Percentiles rank a stretch among this genome's conserved stretches.
Evolutionary conservation across 2,113 vertebrate genomes (phyloP).

Genomic region (Syngnathoides biaculeatus): DNA sequence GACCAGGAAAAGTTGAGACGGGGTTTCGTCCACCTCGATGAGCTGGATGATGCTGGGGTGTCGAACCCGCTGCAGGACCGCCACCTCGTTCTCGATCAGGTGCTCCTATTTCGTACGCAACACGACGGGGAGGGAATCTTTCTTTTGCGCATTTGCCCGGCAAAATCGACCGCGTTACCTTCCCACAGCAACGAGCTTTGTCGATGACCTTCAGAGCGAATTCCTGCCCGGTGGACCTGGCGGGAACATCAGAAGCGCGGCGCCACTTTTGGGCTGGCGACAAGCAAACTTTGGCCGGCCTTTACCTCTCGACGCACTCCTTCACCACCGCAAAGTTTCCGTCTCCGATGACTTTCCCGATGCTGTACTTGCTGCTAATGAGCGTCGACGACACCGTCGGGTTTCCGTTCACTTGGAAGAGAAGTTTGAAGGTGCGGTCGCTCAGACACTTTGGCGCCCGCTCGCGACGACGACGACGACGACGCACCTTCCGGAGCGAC

Average conservation of each 20-base stretch:
- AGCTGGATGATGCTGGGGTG: slow-evolving; percentile 98
- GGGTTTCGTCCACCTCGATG: slow-evolving; percentile 92
- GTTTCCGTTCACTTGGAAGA: slow-evolving; percentile 83
- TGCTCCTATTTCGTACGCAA: slow-evolving; percentile 80
- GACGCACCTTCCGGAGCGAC: slow-evolving; percentile 77
- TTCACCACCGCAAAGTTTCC: slow-evolving; percentile 98
- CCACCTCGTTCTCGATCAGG: slow-evolving; percentile 95
- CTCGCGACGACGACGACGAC: too few species aligned
- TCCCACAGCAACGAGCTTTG: slow-evolving; percentile 96
- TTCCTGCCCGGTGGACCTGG: slow-evolving; percentile 90
- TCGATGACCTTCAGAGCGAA: slow-evolving; percentile 97
- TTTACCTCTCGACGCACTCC: slow-evolving; percentile 90
- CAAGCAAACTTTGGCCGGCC: neutral
- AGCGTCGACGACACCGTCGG: slow-evolving; percentile 78
- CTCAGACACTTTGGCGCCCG: neutral
- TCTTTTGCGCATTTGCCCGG: too few species aligned
- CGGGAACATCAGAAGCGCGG: slow-evolving; percentile 19
- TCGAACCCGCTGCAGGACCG: slow-evolving; percentile 85
- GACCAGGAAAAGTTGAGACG: slow-evolving; percentile 89
- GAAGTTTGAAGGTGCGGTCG: neutral
- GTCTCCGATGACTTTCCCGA: slow-evolving; percentile 96
- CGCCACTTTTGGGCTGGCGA: neutral
- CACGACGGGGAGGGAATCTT: too few species aligned
- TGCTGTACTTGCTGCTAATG: slow-evolving; percentile 90
- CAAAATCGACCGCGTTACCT: too few species aligned